Conservation (phyloP, 2,888 invertebrate genomes). For the Melikaiella ostensackeni region DNA sequence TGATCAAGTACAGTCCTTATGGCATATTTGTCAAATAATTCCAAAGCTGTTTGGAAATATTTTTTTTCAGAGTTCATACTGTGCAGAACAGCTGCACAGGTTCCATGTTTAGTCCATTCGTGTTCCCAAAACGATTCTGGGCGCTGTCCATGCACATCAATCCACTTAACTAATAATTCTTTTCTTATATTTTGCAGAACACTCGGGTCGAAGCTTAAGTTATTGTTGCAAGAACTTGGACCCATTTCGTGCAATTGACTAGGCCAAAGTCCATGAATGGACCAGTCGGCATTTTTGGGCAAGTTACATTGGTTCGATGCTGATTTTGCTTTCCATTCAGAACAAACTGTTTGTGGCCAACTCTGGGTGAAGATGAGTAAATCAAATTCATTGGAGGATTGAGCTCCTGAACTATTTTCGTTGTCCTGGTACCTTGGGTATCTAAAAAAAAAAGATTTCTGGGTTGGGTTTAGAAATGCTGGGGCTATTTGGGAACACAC, state of each 20-base stretch:
- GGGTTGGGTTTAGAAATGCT: not conserved
- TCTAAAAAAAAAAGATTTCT: not conserved
- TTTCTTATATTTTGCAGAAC: constrained; percentile 80
- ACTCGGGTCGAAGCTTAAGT: too few species aligned
- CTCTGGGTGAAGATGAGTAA: constrained; percentile 87
- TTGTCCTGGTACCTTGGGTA: not conserved
- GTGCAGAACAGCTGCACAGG: not conserved
- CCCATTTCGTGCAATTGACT: constrained; percentile 81
- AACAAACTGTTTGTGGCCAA: constrained; percentile 87
- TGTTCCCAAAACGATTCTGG: not conserved
- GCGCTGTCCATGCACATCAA: constrained; percentile 83
- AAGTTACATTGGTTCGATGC: constrained; percentile 80
- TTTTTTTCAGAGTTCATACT: not conserved
- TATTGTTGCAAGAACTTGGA: not conserved
- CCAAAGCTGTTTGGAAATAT: constrained; percentile 4
- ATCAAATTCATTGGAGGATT: constrained; percentile 81
- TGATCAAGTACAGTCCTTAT: not conserved
- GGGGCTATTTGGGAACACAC: too few species aligned
- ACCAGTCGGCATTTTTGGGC: constrained; percentile 83
- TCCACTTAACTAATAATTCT: constrained; percentile 83
- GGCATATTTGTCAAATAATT: not conserved
- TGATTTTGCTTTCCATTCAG: constrained; percentile 82
- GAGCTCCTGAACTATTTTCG: not conserved
- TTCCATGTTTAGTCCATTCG: constrained; percentile 17
- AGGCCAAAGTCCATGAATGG: constrained; percentile 91